These are phyloP conservation scores for Eulemur mongoz DNA, from an alignment of 2,797 vertebrate genomes.

Conservation along the genomic window DNA sequence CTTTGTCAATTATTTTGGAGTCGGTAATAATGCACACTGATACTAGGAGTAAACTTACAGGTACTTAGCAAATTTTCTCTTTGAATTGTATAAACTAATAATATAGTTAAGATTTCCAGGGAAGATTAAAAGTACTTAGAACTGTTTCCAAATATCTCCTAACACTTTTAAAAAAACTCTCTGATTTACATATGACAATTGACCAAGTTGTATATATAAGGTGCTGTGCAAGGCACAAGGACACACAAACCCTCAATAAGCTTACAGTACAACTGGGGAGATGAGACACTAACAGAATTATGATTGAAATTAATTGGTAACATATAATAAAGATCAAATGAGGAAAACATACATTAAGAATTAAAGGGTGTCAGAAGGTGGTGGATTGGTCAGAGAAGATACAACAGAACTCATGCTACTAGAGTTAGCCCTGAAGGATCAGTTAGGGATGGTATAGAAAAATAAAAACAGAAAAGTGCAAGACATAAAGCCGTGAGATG, in stretches of 20 bases:
- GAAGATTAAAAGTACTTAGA: neutral
- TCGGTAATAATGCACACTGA: slow-evolving; percentile 13
- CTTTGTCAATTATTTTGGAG: neutral
- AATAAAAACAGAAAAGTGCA: neutral
- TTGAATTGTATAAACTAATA: slow-evolving; percentile 21
- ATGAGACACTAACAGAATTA: neutral
- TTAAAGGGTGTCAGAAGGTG: neutral
- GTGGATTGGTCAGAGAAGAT: neutral
- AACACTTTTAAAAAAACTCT: neutral
- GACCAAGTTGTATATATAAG: neutral
- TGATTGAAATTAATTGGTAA: neutral
- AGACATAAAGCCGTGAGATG: rapidly evolving
- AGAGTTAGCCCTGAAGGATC: neutral
- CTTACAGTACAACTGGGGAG: neutral
- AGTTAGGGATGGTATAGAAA: neutral
- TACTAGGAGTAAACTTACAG: neutral
- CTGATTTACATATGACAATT: neutral
- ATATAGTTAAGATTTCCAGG: neutral
- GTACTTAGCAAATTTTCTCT: slow-evolving; percentile 24
- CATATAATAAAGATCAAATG: neutral
- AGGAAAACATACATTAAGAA: neutral
- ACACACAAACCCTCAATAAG: neutral
- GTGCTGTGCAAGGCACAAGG: neutral
- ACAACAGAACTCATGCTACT: neutral
- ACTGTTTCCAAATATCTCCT: neutral